A percentile compares a stretch with the other conserved stretches of the same genome.
Evolutionary conservation across 2,797 vertebrate species (phyloP).

Genomic region (Clarias fuscus): DNA sequence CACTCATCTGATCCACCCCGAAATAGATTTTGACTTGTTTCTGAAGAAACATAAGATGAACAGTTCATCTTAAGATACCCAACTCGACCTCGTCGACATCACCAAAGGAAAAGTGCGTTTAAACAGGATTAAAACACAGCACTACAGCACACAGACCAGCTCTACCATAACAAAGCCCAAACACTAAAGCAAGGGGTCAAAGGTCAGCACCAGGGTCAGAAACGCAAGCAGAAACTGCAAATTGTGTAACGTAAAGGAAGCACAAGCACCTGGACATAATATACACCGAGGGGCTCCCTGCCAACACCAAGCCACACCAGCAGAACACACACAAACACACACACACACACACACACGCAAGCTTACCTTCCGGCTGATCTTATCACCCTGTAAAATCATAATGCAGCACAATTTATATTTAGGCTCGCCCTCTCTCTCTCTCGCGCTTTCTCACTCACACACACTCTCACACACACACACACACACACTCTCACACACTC

Average conservation of each 20-base stretch:
- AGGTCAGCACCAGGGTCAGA: slow-evolving; percentile 36
- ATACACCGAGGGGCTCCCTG: slow-evolving; percentile 71
- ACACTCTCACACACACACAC: no score
- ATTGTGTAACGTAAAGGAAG: slow-evolving; percentile 62
- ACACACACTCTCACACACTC: no score
- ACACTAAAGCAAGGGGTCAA: slow-evolving; percentile 49
- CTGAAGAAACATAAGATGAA: no score
- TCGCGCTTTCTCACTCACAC: neutral
- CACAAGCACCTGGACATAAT: slow-evolving; percentile 71
- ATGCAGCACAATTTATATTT: slow-evolving; percentile 70
- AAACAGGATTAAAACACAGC: slow-evolving; percentile 17
- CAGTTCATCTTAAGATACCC: neutral
- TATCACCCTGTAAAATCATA: slow-evolving; percentile 99
- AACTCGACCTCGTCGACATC: neutral
- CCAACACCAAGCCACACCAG: slow-evolving; percentile 70
- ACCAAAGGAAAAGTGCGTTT: neutral
- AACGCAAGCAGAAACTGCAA: slow-evolving; percentile 36
- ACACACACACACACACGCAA: slow-evolving; percentile 67
- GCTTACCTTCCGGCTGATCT: slow-evolving; percentile 98
- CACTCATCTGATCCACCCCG: neutral
- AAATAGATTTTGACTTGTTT: no score
- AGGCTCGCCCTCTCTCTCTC: neutral
- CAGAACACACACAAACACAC: slow-evolving; percentile 54
- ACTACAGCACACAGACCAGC: neutral
- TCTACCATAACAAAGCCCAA: slow-evolving; percentile 33